Percentiles rank a stretch among this genome's conserved stretches.
These are phyloP conservation scores for Herpailurus yagouaroundi DNA, from an alignment of 2,113 vertebrate genomes.

Conservation along the genomic window DNA sequence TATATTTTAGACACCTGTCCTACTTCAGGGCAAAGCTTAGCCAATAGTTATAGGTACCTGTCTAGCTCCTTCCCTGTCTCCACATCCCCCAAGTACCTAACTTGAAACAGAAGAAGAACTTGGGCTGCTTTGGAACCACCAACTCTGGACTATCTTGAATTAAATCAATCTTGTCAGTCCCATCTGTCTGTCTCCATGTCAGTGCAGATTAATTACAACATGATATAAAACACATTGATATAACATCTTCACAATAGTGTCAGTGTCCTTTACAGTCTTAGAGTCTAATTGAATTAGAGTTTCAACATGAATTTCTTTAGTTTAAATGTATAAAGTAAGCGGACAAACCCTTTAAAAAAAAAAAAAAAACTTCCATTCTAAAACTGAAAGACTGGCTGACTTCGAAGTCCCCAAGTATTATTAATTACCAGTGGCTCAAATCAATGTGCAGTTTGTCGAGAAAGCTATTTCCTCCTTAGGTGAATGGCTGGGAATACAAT, in stretches of 20 bases:
- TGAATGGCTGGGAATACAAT: constrained; percentile 63
- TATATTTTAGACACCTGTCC: not conserved
- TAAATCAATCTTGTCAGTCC: not conserved
- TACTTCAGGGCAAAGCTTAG: not conserved
- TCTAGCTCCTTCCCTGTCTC: not conserved
- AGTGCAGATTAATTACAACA: constrained; percentile 80
- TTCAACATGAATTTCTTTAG: constrained; percentile 79
- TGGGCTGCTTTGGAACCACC: fast-evolving
- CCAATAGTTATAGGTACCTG: not conserved
- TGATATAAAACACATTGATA: constrained; percentile 78
- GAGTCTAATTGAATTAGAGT: constrained; percentile 82
- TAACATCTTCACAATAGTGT: constrained; percentile 73
- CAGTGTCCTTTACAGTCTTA: constrained; percentile 73
- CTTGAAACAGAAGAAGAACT: not conserved
- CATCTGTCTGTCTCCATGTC: constrained; percentile 57
- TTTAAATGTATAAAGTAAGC: constrained; percentile 60
- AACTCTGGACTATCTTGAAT: not conserved
- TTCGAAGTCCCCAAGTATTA: constrained; percentile 70
- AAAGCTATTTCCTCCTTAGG: constrained; percentile 62
- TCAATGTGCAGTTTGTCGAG: constrained; percentile 72
- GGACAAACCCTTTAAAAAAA: not conserved
- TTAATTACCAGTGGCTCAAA: constrained; percentile 81
- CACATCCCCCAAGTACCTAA: not conserved
- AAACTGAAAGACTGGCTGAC: constrained; percentile 61
- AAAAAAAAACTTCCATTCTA: not conserved